A percentile compares a stretch with the other conserved stretches of the same genome.
phyloP scores from a whole-genome alignment of 1,140 invertebrate species.

The Drosophila elegans region DNA sequence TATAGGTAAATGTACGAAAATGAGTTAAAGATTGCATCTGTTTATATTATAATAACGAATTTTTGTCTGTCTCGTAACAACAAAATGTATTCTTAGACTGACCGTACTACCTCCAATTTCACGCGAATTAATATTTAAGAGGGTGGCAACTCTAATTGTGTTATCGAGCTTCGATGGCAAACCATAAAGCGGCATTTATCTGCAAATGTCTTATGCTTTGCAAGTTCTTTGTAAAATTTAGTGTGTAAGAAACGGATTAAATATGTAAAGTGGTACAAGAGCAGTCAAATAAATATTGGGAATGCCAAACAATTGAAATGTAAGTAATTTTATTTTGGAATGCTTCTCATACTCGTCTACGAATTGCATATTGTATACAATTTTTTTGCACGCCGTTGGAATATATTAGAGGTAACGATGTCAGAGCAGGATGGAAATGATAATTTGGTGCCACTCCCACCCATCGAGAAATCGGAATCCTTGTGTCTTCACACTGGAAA shows the following conservation, averaged over 20 bases:
- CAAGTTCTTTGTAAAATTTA: background rate
- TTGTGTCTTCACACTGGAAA: background rate
- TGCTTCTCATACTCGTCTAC: background rate
- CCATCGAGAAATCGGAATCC: background rate
- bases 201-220: background rate
- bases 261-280: background rate
- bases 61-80: no score
- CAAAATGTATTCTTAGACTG: background rate
- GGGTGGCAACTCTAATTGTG: conserved; percentile 16
- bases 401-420: background rate
- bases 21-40: no score
- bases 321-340: background rate
- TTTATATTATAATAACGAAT: no score
- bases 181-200: background rate
- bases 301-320: background rate
- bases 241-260: no score
- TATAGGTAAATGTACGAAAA: no score
- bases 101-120: background rate
- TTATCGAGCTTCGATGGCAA: conserved; percentile 34
- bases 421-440: background rate
- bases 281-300: background rate
- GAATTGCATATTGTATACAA: no score
- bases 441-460: background rate
- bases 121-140: background rate
- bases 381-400: no score